A percentile compares a stretch with the other conserved stretches of the same genome.
Evolutionary conservation across 2,113 vertebrate genomes (phyloP).

Genomic region (Cynocephalus volans): DNA sequence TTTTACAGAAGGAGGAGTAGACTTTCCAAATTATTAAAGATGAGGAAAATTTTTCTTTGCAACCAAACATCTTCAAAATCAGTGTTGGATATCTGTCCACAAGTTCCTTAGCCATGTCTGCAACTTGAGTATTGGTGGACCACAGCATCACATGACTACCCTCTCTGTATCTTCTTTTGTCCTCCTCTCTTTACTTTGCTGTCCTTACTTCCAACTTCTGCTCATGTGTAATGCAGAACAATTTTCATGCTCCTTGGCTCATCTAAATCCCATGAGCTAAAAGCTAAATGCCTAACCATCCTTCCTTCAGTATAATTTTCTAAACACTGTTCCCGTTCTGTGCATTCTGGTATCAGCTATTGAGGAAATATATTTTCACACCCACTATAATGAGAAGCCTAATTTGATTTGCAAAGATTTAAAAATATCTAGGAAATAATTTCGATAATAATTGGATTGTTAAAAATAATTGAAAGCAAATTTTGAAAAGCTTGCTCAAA

Average conservation of each 20-base stretch:
- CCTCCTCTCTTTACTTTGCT: neutral
- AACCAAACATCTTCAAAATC: slow-evolving; percentile 26
- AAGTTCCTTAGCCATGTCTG: neutral
- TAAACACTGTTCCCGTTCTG: neutral
- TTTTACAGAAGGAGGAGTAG: neutral
- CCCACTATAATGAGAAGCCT: neutral
- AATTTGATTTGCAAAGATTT: slow-evolving; percentile 1
- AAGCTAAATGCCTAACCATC: neutral
- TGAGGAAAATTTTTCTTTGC: neutral
- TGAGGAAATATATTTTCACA: neutral
- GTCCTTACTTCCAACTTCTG: neutral
- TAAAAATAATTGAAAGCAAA: neutral
- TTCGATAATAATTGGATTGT: neutral
- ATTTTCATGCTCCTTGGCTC: neutral
- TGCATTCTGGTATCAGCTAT: neutral
- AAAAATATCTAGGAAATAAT: neutral
- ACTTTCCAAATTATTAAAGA: neutral
- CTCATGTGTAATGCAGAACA: slow-evolving; percentile 2
- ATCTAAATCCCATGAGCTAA: neutral
- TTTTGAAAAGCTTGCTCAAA: neutral
- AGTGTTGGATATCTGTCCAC: neutral
- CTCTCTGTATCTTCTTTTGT: neutral
- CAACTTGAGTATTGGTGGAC: neutral
- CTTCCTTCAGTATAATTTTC: neutral
- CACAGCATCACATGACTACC: neutral